These are phyloP conservation scores for Axea sp. DNA, from an alignment of 2,888 invertebrate genomes.

Conservation along the genomic window DNA sequence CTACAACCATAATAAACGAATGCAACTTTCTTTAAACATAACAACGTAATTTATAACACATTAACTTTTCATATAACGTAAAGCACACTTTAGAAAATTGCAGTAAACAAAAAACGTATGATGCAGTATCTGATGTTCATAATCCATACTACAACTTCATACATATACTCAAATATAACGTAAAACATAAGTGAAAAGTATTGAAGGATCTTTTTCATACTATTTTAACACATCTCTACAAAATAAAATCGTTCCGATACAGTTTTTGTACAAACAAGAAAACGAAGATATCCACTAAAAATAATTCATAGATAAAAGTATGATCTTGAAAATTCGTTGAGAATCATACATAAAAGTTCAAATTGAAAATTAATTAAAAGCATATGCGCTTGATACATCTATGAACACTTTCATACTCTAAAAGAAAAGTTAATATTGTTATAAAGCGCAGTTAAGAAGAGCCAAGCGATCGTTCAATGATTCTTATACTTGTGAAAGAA, in stretches of 20 bases:
- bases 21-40: no score
- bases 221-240: no score
- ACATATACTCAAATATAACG: no score
- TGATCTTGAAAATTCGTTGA: slow-evolving; percentile 4
- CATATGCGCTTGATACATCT: slow-evolving; percentile 1
- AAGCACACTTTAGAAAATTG: slow-evolving; percentile 56
- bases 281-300: no score
- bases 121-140: slow-evolving; percentile 14
- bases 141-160: slow-evolving; percentile 12
- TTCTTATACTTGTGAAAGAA: slow-evolving; percentile 27
- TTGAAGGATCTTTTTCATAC: no score
- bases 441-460: slow-evolving; percentile 22
- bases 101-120: slow-evolving; percentile 45
- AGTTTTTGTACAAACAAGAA: no score
- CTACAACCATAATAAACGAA: no score
- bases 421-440: slow-evolving; percentile 26
- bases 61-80: slow-evolving; percentile 50
- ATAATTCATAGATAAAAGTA: slow-evolving; percentile 12
- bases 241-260: no score
- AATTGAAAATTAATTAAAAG: slow-evolving; percentile 29
- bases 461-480: slow-evolving; percentile 20
- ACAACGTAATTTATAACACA: slow-evolving; percentile 51
- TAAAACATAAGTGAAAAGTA: no score
- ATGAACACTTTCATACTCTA: slow-evolving; percentile 11
- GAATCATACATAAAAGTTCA: slow-evolving; percentile 3